Conservation (phyloP, 2,888 invertebrate genomes). For the Ophion ventricosus region DNA sequence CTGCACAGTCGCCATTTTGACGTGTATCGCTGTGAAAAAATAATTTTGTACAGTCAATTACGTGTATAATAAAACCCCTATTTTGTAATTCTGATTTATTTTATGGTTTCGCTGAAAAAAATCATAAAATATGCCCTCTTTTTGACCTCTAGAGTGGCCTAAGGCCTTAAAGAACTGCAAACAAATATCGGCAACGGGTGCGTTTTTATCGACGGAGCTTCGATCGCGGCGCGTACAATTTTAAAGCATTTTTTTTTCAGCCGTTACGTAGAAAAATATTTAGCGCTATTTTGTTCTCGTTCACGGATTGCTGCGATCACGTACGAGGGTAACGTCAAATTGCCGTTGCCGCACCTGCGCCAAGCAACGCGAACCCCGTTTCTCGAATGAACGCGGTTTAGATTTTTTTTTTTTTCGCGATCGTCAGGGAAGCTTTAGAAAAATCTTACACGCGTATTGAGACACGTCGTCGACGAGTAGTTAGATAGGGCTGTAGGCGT, state of each 20-base stretch:
- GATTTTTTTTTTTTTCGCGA: slow-evolving; percentile 56
- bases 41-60: too few relatives aligned
- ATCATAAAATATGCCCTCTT: too few relatives aligned
- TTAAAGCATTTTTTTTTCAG: neutral
- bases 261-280: neutral
- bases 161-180: neutral
- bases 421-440: slow-evolving; percentile 17
- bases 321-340: neutral
- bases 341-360: slow-evolving; percentile 31
- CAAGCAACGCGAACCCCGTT: slow-evolving; percentile 64
- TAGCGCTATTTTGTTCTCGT: neutral
- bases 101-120: too few relatives aligned
- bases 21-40: too few relatives aligned
- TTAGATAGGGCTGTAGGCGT: neutral
- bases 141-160: too few relatives aligned
- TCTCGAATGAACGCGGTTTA: slow-evolving; percentile 55
- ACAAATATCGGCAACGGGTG: neutral
- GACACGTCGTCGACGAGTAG: neutral
- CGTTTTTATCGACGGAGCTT: neutral
- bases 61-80: too few relatives aligned
- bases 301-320: slow-evolving; percentile 24
- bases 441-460: slow-evolving; percentile 18
- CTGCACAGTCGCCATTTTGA: too few relatives aligned
- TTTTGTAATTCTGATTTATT: too few relatives aligned
- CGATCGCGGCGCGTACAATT: too few relatives aligned